Conservation (phyloP, 2,113 vertebrate genomes). For the Plestiodon gilberti region DNA sequence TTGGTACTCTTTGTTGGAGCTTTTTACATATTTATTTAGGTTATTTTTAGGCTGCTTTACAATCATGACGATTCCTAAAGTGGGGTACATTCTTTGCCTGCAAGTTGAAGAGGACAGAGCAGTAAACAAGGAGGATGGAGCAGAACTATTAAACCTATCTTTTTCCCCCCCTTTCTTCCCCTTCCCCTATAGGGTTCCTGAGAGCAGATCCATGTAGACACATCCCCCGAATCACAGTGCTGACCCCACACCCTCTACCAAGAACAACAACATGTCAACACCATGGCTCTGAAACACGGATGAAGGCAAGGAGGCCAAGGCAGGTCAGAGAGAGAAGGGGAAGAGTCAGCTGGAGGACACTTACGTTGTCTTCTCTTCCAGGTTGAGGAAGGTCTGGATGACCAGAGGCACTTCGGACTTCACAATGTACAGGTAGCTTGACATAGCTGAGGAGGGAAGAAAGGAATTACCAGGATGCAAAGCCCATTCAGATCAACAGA, state of each 20-base stretch:
- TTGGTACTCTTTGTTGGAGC: not conserved
- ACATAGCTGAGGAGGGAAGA: conserved; percentile 87
- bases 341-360: conserved; percentile 54
- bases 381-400: conserved; percentile 93
- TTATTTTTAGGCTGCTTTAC: no score
- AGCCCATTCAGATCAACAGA: not conserved
- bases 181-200: not conserved
- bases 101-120: not conserved
- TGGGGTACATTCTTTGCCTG: not conserved
- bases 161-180: not conserved
- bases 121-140: not conserved
- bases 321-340: no score
- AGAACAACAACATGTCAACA: not conserved
- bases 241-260: not conserved
- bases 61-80: no score
- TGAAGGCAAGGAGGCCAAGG: not conserved
- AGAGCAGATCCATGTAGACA: not conserved
- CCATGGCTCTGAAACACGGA: not conserved
- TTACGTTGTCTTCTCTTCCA: conserved; percentile 85
- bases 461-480: rapidly evolving
- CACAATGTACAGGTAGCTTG: conserved; percentile 97
- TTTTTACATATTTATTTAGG: no score
- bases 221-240: not conserved
- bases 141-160: not conserved
- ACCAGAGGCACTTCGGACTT: conserved; percentile 97